These are phyloP conservation scores for Leucophenga maculata DNA, from an alignment of 2,888 invertebrate species.

Conservation along the genomic window DNA sequence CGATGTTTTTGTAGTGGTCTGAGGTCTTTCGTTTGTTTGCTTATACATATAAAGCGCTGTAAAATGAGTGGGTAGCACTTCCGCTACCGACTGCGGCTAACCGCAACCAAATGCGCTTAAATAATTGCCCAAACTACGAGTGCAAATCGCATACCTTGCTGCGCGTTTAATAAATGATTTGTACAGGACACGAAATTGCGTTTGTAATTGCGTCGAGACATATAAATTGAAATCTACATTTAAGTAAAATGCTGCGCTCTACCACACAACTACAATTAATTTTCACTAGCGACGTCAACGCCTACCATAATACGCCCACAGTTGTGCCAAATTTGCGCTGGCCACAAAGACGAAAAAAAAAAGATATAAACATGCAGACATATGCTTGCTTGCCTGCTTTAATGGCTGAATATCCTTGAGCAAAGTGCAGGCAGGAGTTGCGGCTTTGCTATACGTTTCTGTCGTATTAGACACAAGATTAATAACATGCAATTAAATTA, in stretches of 20 bases:
- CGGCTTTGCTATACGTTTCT: not conserved
- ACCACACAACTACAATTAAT: slow-evolving; percentile 13
- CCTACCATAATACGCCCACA: too few relatives aligned
- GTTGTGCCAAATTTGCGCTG: not conserved
- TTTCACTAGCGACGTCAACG: not conserved
- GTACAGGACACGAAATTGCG: slow-evolving; percentile 9
- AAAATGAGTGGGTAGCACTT: not conserved
- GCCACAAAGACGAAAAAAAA: not conserved
- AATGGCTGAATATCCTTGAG: not conserved
- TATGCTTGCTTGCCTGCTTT: not conserved
- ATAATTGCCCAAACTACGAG: slow-evolving; percentile 1
- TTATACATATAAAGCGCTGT: too few relatives aligned
- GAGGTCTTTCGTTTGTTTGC: too few relatives aligned
- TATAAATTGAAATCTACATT: slow-evolving; percentile 19
- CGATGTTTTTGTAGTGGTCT: too few relatives aligned
- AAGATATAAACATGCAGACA: not conserved
- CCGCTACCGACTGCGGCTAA: not conserved
- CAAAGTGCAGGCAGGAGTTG: not conserved
- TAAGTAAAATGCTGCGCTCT: not conserved
- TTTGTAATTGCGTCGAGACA: slow-evolving; percentile 12
- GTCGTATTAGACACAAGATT: slow-evolving; percentile 24
- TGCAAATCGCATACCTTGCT: not conserved
- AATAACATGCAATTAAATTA: slow-evolving; percentile 35
- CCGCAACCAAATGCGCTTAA: slow-evolving; percentile 12
- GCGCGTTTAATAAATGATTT: slow-evolving; percentile 7